phyloP scores from a whole-genome alignment of 2,888 invertebrate species.

The Oasisia sp. region DNA sequence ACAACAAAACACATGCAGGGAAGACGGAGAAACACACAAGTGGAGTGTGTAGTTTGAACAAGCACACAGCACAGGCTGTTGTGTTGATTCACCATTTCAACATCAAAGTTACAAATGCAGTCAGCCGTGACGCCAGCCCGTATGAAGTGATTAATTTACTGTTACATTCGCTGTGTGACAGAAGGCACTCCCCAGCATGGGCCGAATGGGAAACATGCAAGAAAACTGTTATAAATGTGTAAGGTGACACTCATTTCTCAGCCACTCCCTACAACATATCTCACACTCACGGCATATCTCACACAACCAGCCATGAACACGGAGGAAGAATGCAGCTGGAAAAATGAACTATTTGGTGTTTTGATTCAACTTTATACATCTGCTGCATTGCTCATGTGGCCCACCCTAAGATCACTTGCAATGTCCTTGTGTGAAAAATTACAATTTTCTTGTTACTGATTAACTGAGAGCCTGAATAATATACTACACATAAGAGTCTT shows the following conservation, averaged over 20 bases:
- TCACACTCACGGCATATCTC: not conserved
- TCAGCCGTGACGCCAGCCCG: not conserved
- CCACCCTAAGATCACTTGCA: not conserved
- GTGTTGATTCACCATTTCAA: not conserved
- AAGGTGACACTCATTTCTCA: not conserved
- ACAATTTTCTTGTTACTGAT: not conserved
- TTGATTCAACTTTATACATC: not conserved
- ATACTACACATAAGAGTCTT: not conserved
- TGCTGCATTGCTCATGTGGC: not conserved
- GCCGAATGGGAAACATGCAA: not conserved
- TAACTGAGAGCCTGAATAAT: not conserved
- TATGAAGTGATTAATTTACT: slow-evolving; percentile 12
- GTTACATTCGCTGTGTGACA: not conserved
- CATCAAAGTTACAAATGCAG: not conserved
- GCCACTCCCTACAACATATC: not conserved
- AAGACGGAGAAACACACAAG: not conserved
- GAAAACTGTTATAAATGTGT: not conserved
- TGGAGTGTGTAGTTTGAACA: not conserved
- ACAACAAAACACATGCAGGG: not conserved
- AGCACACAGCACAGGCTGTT: not conserved
- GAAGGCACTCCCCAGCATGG: not conserved
- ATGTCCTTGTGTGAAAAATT: not conserved
- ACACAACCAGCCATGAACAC: not conserved
- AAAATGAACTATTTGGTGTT: not conserved
- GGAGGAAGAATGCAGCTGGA: not conserved